Base-by-base conservation (phyloP, 2,888 invertebrate genomes). In the Elegia similella region DNA sequence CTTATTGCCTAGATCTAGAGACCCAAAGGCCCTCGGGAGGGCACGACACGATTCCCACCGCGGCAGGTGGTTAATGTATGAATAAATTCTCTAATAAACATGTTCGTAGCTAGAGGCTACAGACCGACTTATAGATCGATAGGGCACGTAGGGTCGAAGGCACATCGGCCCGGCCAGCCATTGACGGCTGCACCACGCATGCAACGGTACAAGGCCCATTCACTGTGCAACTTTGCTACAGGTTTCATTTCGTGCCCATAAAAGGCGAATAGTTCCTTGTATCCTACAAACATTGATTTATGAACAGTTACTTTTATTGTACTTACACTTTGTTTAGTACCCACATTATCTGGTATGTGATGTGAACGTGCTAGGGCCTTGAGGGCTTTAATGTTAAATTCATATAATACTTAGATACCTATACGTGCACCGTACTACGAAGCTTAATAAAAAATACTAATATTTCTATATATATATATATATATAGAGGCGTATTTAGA, bases 71-170 rank as follows among this genome's bases (percentile, higher is more conserved):
- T 23, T 34, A 13, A 34, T 23, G 42, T 42, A 56, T 55, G 32
- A 38, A 55, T 55, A 55, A 56, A 56, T 56, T 38, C 38, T 55
- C 23, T 42, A 48, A 48, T 56, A 59, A 59, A 65, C 63, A 58
- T 62, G 56, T 58, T 42, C 42, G 48, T 32, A 59, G 62, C 72
- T 68, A 60, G 60, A 65, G 72, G 70, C 69, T 63, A 58, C 64
- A 59, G 59, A 61, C 56, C 67, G 70, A 77, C 73, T 82, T 82
- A 82, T 80, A 83, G 87, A 84, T 85, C 85, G 87, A 86, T 86
- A 86, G 85, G 85, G 82, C 81, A 78, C 72, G 65, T 70, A 76
- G 82, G 83, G 87, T 86, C 86, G 82, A 72, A 82, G 79, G 78
- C 80, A 75, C 77, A 68, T n/a, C 72, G 78, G 80, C 78, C 84